These are phyloP conservation scores for Cranoglanis bouderius DNA, from an alignment of 2,113 vertebrate genomes.

Conservation along the genomic window DNA sequence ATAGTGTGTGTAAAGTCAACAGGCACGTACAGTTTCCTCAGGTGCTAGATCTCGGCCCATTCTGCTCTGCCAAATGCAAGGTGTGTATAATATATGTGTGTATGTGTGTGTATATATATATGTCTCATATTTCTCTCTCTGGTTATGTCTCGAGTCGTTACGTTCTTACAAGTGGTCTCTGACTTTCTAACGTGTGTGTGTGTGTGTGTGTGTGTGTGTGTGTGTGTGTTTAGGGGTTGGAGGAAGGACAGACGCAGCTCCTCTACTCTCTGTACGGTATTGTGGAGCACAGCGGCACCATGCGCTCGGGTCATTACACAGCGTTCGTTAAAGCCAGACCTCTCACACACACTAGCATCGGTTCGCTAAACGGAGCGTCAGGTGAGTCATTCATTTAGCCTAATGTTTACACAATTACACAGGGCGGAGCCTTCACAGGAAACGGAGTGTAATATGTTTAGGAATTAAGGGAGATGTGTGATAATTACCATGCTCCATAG, in stretches of 20 bases:
- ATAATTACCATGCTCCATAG: not conserved
- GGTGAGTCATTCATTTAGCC: not conserved
- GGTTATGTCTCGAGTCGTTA: not conserved
- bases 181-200: not conserved
- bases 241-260: slow-evolving; percentile 75
- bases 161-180: not conserved
- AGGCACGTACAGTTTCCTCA: slow-evolving; percentile 88
- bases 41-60: slow-evolving; percentile 90
- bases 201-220: not conserved
- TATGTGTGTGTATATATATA: slow-evolving; percentile 48
- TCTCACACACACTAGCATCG: slow-evolving; percentile 54
- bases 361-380: slow-evolving; percentile 66
- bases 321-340: slow-evolving; percentile 87
- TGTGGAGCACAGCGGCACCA: slow-evolving; percentile 95
- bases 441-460: not conserved
- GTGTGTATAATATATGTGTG: slow-evolving; percentile 71
- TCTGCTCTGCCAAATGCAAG: slow-evolving; percentile 90
- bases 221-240: slow-evolving; percentile 72
- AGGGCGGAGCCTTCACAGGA: not conserved
- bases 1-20: slow-evolving; percentile 91
- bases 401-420: not conserved
- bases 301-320: slow-evolving; percentile 97
- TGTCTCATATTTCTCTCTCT: not conserved
- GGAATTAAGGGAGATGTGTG: not conserved
- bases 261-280: slow-evolving; percentile 91